Percentiles rank a stretch among this genome's conserved stretches.
These are phyloP conservation scores for Drosophila atripex DNA, from an alignment of 2,888 invertebrate species.

Conservation along the genomic window DNA sequence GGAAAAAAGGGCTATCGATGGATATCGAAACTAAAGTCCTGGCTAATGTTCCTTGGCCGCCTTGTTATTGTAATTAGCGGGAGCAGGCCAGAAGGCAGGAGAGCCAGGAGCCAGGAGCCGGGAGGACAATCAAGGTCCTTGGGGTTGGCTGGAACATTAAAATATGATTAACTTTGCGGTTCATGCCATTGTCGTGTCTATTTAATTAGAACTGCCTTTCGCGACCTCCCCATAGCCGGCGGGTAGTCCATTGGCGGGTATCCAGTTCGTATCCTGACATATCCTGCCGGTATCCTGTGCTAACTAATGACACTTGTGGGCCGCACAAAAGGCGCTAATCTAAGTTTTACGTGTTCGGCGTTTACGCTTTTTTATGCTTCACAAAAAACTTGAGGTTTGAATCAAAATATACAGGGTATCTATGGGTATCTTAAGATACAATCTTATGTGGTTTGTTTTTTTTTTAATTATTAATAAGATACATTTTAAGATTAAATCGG, in stretches of 20 bases:
- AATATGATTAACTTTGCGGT: conserved; percentile 76
- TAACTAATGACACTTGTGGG: conserved; percentile 48
- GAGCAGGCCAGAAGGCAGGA: not conserved
- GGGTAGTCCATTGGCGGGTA: not conserved
- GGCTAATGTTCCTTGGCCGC: conserved; percentile 32
- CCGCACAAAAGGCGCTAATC: conserved; percentile 76
- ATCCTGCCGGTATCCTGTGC: conserved; percentile 37
- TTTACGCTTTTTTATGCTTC: conserved; percentile 61
- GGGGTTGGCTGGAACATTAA: conserved; percentile 65
- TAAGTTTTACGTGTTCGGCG: conserved; percentile 77
- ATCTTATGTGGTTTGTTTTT: not conserved
- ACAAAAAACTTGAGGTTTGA: conserved; percentile 2
- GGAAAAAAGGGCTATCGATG: conserved; percentile 59
- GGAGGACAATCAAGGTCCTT: conserved; percentile 7
- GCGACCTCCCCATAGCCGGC: not conserved
- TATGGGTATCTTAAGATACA: not conserved
- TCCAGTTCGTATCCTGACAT: conserved; percentile 9
- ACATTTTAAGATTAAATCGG: too few species aligned
- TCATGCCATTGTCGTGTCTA: conserved; percentile 70
- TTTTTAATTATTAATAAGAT: too few species aligned
- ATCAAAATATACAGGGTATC: conserved; percentile 13
- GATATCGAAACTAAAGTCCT: conserved; percentile 51
- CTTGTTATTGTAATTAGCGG: conserved; percentile 74
- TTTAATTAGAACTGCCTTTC: conserved; percentile 62
- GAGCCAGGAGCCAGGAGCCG: not conserved